Percentiles rank a stretch among this genome's conserved stretches.
Conservation (phyloP, 35 echinoderm and acorn worm genomes). For the Heliocidaris tuberculata region DNA sequence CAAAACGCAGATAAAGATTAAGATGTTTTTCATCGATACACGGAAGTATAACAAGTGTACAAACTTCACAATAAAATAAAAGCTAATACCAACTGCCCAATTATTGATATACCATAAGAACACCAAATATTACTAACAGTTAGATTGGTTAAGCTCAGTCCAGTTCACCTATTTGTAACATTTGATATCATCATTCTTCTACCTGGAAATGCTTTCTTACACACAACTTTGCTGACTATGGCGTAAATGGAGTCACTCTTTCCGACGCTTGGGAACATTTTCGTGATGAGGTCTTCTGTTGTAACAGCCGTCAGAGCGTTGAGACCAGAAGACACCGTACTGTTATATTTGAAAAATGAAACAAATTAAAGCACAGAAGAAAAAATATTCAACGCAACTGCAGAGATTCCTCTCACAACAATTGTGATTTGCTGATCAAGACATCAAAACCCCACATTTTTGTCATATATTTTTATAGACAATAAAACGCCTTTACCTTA, state of each 20-base stretch:
- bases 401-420: neutral
- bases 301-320: constrained; percentile 82
- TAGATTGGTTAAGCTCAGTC: no score
- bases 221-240: neutral
- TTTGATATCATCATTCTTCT: neutral
- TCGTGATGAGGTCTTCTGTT: constrained; percentile 76
- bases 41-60: no score
- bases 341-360: neutral
- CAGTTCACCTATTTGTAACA: neutral
- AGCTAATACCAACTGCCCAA: no score
- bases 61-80: no score
- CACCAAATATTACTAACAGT: no score
- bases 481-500: no score
- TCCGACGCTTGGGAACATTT: neutral
- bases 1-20: no score
- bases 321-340: constrained; percentile 82
- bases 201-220: neutral
- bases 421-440: neutral
- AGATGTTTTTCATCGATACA: no score
- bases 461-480: no score
- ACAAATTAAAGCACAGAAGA: neutral
- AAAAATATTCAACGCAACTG: neutral
- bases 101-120: no score
- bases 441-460: no score
- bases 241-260: neutral